Base-by-base conservation (phyloP, 1,140 invertebrate species). In the Sitophilus oryzae region DNA sequence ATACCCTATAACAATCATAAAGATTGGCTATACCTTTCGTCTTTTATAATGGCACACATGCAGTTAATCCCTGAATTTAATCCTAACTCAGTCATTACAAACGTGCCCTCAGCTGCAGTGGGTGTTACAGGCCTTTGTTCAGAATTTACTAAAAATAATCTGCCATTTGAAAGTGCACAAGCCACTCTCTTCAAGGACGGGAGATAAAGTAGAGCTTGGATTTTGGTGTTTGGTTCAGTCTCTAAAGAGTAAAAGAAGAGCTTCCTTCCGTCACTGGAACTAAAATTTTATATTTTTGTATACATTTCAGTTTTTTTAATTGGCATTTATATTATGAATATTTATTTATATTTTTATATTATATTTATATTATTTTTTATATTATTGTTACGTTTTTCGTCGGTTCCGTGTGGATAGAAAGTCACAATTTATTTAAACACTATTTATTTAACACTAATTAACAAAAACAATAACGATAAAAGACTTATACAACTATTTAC, bases 11-110 rank as follows among this genome's bases (percentile, higher is more conserved):
- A 1, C 18, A 40, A 14, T 11, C 9, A 2, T 35, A 35, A 35
- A 14, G 14, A n/a, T 14, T 5, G 10, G 14, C 3, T 5, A 9
- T 58, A 78, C 77, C 69, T 59, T 45, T 63, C 66, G 21, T 76
- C 71, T 30, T 66, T 68, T 38, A 71, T 71, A 18, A 77, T 66
- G 6, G 77, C 74, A 59, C 78, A 77, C 41, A 82, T 72, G 30
- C 79, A 78, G 59, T 82, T 77, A 21, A 88, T 70, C 36, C 77
- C 74, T 14, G 77, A 77, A 18, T 79, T 82, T 1, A 81, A 78
- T 41, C 85, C 85, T 10, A 89, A 76, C 73, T 90, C 87, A 1
- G 84, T 86, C 67, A 89, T 77, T 25, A 89, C 82, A 72, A 88
- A 89, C 23, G 78, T 81, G 18, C 83, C 83, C 69, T 85, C 82